Conservation (phyloP, 2,888 invertebrate genomes). For the Apamea epomidion region DNA sequence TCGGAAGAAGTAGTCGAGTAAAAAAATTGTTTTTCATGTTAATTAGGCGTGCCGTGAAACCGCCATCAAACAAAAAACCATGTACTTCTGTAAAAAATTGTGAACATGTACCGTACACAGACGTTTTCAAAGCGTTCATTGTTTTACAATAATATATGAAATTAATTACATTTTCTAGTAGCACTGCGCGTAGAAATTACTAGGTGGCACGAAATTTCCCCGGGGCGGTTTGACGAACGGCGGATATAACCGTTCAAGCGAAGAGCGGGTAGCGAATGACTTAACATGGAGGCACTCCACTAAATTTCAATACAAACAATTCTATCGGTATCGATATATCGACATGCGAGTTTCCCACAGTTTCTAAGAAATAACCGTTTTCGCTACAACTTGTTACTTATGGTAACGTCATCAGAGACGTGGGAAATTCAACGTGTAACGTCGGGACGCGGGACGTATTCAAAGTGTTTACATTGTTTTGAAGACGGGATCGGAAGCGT, state of each 20-base stretch:
- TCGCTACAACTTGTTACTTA: conserved; percentile 62
- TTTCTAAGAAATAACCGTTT: conserved; percentile 43
- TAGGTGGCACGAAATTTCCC: conserved; percentile 84
- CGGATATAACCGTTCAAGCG: conserved; percentile 64
- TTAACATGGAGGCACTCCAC: conserved; percentile 21
- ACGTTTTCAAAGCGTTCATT: conserved; percentile 69
- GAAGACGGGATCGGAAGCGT: conserved; percentile 60
- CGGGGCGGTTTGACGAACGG: conserved; percentile 75
- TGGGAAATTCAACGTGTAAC: conserved; percentile 70
- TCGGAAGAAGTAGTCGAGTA: conserved; percentile 18
- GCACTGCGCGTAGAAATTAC: conserved; percentile 73
- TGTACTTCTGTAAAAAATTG: conserved; percentile 27
- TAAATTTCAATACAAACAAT: conserved; percentile 50
- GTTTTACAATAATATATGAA: conserved; percentile 75
- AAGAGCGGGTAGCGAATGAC: conserved; percentile 65
- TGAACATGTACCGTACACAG: conserved; percentile 50
- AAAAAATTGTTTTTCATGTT: conserved; percentile 26
- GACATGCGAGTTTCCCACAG: conserved; percentile 40
- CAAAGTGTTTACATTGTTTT: conserved; percentile 71
- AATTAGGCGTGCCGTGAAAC: conserved; percentile 44
- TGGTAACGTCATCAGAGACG: conserved; percentile 63
- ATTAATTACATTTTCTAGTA: conserved; percentile 83
- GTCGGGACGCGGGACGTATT: conserved; percentile 66
- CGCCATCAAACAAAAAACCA: conserved; percentile 33
- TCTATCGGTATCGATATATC: conserved; percentile 43